These are phyloP conservation scores for Araneus ventricosus DNA, from an alignment of 1,140 invertebrate species.

Conservation along the genomic window DNA sequence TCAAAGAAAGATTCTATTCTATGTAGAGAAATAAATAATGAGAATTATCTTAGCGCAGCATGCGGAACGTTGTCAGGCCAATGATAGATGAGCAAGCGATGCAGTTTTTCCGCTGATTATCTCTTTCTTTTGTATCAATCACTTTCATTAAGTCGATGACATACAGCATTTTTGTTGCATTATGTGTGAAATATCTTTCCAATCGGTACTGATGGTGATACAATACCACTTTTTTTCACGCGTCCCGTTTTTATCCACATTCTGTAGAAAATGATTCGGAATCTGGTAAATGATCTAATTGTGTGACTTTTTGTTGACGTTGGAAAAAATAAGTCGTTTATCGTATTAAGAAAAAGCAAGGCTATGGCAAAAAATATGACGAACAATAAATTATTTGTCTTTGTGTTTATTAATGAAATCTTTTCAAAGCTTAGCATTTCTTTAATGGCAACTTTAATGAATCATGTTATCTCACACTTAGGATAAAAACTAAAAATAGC, in stretches of 20 bases:
- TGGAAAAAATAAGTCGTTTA: not conserved
- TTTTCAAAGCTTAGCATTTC: too few species aligned
- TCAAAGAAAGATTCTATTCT: not conserved
- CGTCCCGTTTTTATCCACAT: not conserved
- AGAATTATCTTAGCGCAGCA: slow-evolving; percentile 32
- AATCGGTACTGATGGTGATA: not conserved
- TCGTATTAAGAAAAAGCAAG: too few species aligned
- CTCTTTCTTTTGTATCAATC: slow-evolving; percentile 62
- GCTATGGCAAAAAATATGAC: too few species aligned
- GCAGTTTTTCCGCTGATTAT: slow-evolving; percentile 36
- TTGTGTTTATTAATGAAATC: too few species aligned
- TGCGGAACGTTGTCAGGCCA: not conserved
- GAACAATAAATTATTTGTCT: too few species aligned
- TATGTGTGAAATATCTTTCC: slow-evolving; percentile 48
- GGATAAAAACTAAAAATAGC: too few species aligned
- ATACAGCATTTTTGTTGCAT: slow-evolving; percentile 27
- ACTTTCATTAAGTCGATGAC: slow-evolving; percentile 57
- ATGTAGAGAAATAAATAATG: slow-evolving; percentile 34
- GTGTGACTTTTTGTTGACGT: not conserved
- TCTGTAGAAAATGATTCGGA: not conserved
- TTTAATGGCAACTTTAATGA: too few species aligned
- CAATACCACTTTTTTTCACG: not conserved
- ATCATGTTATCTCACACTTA: too few species aligned
- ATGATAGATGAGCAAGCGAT: slow-evolving; percentile 48
- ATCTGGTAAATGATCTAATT: not conserved